Evolutionary conservation across 2,888 invertebrate species (phyloP).

Genomic region (Achlya flavicornis): DNA sequence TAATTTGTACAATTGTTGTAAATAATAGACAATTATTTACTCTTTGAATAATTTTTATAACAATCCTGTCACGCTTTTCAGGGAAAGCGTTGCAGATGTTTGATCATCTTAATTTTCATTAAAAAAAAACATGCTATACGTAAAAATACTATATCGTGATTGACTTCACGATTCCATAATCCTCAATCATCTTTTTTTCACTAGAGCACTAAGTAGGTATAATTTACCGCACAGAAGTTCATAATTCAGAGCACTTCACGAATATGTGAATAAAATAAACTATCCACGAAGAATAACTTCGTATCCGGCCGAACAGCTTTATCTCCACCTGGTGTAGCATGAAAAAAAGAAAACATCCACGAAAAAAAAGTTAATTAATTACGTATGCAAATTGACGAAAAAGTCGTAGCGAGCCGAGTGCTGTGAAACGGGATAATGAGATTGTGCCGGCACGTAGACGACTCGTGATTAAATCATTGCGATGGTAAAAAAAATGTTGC

Average conservation of each 20-base stretch:
- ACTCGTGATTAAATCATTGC: slow-evolving; percentile 71
- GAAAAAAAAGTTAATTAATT: slow-evolving; percentile 79
- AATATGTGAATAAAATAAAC: slow-evolving; percentile 28
- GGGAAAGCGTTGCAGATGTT: too few species aligned
- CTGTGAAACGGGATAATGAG: slow-evolving; percentile 72
- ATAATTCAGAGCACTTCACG: background rate
- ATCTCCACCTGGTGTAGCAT: slow-evolving; percentile 53
- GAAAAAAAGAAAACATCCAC: slow-evolving; percentile 56
- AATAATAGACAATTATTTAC: too few species aligned
- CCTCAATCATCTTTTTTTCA: too few species aligned
- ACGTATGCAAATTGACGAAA: slow-evolving; percentile 80
- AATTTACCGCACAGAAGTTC: too few species aligned
- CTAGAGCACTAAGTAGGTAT: too few species aligned
- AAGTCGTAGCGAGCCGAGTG: slow-evolving; percentile 62
- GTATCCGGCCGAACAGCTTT: slow-evolving; percentile 41
- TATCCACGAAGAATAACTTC: slow-evolving; percentile 34
- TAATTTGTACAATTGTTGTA: too few species aligned
- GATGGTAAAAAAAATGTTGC: slow-evolving; percentile 50
- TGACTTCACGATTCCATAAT: too few species aligned
- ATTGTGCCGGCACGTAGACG: slow-evolving; percentile 67
- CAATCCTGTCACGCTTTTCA: too few species aligned
- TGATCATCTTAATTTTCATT: too few species aligned
- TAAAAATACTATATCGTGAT: too few species aligned
- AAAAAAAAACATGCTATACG: too few species aligned
- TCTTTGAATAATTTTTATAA: too few species aligned